Percentiles rank a stretch among this genome's conserved stretches.
These are phyloP conservation scores for Prosopocoilus inquinatus DNA, from an alignment of 2,888 invertebrate species.

Conservation along the genomic window DNA sequence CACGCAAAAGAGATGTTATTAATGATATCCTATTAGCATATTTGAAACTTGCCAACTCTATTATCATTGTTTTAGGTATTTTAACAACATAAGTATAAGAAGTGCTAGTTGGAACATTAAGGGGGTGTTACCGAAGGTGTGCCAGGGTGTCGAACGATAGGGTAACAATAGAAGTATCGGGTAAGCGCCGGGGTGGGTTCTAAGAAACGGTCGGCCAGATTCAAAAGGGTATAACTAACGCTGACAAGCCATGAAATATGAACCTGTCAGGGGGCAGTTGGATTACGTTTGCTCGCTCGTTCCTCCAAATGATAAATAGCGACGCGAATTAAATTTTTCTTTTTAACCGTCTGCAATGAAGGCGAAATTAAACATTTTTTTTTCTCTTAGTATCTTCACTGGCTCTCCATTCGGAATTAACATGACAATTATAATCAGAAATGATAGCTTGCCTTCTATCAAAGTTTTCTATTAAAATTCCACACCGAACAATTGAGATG, in stretches of 20 bases:
- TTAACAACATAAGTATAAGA: background rate
- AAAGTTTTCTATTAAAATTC: no score
- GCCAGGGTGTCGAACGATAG: slow-evolving; percentile 1
- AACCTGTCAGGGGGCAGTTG: slow-evolving; percentile 6
- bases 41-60: background rate
- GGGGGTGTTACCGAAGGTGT: slow-evolving; percentile 16
- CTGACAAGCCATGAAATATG: slow-evolving; percentile 23
- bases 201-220: slow-evolving; percentile 8
- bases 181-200: slow-evolving; percentile 16
- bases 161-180: slow-evolving; percentile 10
- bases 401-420: no score
- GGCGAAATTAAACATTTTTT: no score
- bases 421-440: no score
- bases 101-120: background rate
- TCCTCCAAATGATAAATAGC: background rate
- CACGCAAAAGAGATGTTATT: no score
- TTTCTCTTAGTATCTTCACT: no score
- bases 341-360: no score
- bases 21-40: no score
- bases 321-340: no score
- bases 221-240: slow-evolving; percentile 10
- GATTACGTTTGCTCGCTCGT: background rate
- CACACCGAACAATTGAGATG: no score
- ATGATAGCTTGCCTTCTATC: no score
- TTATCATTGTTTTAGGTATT: background rate